Evolutionary conservation across 1,140 invertebrate genomes (phyloP), one percentile per base, ranked within the genome.

Genomic region (Trichomalopsis sarcophagae): DNA sequence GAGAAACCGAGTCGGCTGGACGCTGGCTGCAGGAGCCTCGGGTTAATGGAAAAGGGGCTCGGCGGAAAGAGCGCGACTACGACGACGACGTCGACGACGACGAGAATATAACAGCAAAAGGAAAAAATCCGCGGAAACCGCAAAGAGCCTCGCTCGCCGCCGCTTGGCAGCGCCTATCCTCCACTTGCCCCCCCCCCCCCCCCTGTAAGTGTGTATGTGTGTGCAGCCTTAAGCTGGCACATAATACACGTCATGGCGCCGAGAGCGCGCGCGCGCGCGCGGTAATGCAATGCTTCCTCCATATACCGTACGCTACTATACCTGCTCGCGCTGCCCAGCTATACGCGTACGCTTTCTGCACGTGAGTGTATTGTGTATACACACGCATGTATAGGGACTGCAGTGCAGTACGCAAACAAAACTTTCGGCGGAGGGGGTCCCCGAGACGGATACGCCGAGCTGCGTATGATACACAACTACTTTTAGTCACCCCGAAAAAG

Each of bases 101-200:
- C 55, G 55, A 62, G 55, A 62, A 62, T 62, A 62, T 62, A 66
- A 36, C 11, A 78, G 44, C 6, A 47, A 50, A 62, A 77, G 68
- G 44, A 81, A 50, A 81, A 81, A 81, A 81, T 50, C n/a, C n/a
- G 33, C 36, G 80, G 80, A 81, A 81, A 81, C 80, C 80, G 80
- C 80, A 81, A 81, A 81, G 80, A 81, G 44, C 80, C 80, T 71
- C 80, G 80, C 55, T 81, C 27, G 11, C 80, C 21, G 21, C 68
- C 75, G 77, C 77, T 79, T 11, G 77, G 17, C 50, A 30, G 73
- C 50, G 50, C 55, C 27, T n/a, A 71, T 33, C 69, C 69, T 71
- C 69, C 23, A 71, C 69, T 30, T 27, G 55, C 69, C 23, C 27
- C 2, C 23, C 21, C 2, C 69, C 21, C 69, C 23, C 27, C 2